These are phyloP conservation scores for Sphaerodactylus townsendi DNA, from an alignment of 2,113 vertebrate genomes.

Conservation along the genomic window DNA sequence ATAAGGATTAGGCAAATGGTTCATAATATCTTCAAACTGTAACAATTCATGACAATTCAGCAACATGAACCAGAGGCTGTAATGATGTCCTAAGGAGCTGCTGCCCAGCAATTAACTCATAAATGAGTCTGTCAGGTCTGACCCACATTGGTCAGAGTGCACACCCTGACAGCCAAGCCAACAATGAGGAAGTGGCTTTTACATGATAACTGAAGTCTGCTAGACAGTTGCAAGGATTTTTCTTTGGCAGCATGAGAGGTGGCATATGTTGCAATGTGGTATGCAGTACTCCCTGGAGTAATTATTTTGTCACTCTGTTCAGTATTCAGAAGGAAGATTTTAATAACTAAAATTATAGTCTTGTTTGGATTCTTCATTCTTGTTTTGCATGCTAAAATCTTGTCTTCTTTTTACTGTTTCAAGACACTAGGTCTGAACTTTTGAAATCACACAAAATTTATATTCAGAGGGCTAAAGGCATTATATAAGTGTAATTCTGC, in stretches of 20 bases:
- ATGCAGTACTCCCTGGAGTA: background rate
- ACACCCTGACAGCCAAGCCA: background rate
- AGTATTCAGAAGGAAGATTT: background rate
- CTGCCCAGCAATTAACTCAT: background rate
- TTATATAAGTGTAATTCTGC: conserved; percentile 19
- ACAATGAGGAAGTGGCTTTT: background rate
- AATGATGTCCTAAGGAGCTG: background rate
- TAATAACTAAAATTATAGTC: background rate
- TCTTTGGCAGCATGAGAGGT: background rate
- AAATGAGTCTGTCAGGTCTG: background rate
- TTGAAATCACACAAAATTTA: conserved; percentile 10
- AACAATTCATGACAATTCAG: background rate
- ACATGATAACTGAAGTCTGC: background rate
- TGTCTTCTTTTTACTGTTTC: conserved; percentile 35
- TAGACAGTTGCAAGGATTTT: background rate
- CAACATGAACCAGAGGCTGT: background rate
- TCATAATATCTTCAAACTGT: background rate
- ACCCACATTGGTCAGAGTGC: background rate
- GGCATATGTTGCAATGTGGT: background rate
- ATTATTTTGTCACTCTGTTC: background rate
- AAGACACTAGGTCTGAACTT: background rate
- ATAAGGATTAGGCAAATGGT: background rate
- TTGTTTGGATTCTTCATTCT: conserved; percentile 24
- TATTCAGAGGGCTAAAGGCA: background rate
- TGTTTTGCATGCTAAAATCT: background rate